Conservation (phyloP, 2,888 invertebrate genomes). For the Napeogenes inachia region DNA sequence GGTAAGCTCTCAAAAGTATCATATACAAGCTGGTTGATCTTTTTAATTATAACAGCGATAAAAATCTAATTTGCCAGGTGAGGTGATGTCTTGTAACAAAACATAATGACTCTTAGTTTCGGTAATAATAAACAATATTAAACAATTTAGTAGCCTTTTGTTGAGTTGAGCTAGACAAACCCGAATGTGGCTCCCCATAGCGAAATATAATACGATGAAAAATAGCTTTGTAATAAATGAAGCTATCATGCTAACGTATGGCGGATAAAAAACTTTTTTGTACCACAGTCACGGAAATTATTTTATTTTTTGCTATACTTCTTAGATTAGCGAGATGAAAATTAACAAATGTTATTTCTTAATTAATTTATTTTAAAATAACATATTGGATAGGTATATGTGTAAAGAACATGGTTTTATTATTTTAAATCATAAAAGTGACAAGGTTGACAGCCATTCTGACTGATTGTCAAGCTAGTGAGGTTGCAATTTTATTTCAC, state of each 20-base stretch:
- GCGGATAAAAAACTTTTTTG: slow-evolving; percentile 33
- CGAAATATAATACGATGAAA: slow-evolving; percentile 70
- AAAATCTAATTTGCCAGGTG: slow-evolving; percentile 64
- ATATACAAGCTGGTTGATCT: slow-evolving; percentile 16
- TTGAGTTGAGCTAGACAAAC: slow-evolving; percentile 59
- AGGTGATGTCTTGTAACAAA: slow-evolving; percentile 61
- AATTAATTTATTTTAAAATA: too few relatives aligned
- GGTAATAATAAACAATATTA: slow-evolving; percentile 54
- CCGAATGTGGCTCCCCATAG: slow-evolving; percentile 59
- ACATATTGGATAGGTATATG: too few relatives aligned
- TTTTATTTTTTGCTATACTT: slow-evolving; percentile 14
- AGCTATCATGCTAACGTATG: slow-evolving; percentile 70
- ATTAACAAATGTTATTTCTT: too few relatives aligned
- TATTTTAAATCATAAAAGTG: too few relatives aligned
- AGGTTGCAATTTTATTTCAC: too few relatives aligned
- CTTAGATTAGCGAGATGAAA: too few relatives aligned
- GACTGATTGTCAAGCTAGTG: too few relatives aligned
- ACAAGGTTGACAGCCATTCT: too few relatives aligned
- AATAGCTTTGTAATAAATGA: slow-evolving; percentile 62
- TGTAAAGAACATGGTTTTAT: too few relatives aligned
- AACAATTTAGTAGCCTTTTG: slow-evolving; percentile 72
- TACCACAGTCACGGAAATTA: slow-evolving; percentile 29
- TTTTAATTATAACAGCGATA: slow-evolving; percentile 63
- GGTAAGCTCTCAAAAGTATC: not conserved
- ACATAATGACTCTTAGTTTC: slow-evolving; percentile 64